These are phyloP conservation scores for Ornithorhynchus anatinus DNA, from an alignment of 2,113 vertebrate species.

Conservation along the genomic window DNA sequence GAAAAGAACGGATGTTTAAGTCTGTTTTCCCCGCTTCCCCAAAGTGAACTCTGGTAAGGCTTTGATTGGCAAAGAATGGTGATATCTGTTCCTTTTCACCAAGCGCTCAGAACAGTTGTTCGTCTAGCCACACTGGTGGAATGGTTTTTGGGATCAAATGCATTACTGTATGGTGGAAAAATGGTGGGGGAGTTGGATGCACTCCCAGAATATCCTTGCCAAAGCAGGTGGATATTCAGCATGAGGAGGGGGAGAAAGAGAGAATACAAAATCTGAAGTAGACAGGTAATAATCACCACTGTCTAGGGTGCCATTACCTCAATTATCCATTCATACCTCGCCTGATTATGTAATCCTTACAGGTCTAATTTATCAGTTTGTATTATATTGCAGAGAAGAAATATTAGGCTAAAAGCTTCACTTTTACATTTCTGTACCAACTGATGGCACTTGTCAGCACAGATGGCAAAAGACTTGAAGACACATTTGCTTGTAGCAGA, in stretches of 20 bases:
- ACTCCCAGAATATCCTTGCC: not conserved
- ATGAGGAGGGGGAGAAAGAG: not conserved
- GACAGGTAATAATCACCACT: not conserved
- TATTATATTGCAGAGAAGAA: not conserved
- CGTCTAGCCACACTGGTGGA: not conserved
- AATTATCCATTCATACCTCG: not conserved
- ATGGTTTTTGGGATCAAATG: not conserved
- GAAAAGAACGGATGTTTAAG: no score
- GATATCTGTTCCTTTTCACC: not conserved
- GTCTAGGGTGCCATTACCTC: not conserved
- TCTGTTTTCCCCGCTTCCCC: no score
- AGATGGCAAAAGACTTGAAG: not conserved
- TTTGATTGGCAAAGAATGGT: not conserved
- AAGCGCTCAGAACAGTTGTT: not conserved
- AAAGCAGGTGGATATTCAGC: not conserved
- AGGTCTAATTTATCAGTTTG: not conserved
- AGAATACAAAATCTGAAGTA: not conserved
- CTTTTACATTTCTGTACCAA: not conserved
- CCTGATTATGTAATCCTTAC: not conserved
- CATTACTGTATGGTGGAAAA: not conserved
- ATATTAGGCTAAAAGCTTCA: not conserved
- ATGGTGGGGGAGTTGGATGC: not conserved
- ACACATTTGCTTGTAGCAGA: not conserved
- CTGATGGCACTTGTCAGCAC: not conserved
- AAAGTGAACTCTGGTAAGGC: no score